Evolutionary conservation across 1,140 invertebrate species (phyloP).

Genomic region (Lepidurus couesii): DNA sequence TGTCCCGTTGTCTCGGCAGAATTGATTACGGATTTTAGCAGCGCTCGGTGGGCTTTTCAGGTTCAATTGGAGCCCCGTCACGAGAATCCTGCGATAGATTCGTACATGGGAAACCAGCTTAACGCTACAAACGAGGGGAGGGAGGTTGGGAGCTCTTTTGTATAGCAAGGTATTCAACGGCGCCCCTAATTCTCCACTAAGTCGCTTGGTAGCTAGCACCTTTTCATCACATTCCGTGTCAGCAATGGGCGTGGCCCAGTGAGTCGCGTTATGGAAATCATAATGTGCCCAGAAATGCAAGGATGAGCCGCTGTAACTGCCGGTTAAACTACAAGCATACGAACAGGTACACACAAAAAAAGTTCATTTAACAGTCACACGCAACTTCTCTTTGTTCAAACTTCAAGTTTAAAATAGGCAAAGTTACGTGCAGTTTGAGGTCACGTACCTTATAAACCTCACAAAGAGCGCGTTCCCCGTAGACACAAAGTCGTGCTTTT

Average conservation of each 20-base stretch:
- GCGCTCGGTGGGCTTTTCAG: conserved; percentile 50
- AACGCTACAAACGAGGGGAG: conserved; percentile 64
- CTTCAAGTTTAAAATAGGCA: not conserved
- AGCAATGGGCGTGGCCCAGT: conserved; percentile 63
- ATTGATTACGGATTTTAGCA: conserved; percentile 1
- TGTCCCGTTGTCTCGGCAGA: conserved; percentile 25
- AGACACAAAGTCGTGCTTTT: conserved; percentile 84
- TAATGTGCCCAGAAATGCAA: conserved; percentile 88
- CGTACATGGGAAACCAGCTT: conserved; percentile 72
- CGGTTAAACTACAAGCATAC: conserved; percentile 62
- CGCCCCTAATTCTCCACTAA: conserved; percentile 62
- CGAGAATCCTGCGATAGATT: conserved; percentile 69
- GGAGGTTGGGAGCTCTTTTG: conserved; percentile 52
- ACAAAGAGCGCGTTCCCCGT: conserved; percentile 77
- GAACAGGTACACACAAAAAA: not conserved
- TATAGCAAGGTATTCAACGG: conserved; percentile 79
- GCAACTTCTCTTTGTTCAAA: not conserved
- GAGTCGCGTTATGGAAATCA: conserved; percentile 84
- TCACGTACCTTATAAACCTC: conserved; percentile 37
- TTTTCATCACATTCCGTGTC: conserved; percentile 77
- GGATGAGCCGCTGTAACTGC: conserved; percentile 79
- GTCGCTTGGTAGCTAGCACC: conserved; percentile 63
- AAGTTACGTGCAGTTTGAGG: not conserved
- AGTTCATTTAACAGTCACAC: conserved; percentile 4
- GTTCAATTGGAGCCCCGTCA: conserved; percentile 61